Evolutionary conservation across 2,888 invertebrate genomes (phyloP), one percentile per base, ranked within the genome.

Genomic region (Cryptophagus acutangulus): DNA sequence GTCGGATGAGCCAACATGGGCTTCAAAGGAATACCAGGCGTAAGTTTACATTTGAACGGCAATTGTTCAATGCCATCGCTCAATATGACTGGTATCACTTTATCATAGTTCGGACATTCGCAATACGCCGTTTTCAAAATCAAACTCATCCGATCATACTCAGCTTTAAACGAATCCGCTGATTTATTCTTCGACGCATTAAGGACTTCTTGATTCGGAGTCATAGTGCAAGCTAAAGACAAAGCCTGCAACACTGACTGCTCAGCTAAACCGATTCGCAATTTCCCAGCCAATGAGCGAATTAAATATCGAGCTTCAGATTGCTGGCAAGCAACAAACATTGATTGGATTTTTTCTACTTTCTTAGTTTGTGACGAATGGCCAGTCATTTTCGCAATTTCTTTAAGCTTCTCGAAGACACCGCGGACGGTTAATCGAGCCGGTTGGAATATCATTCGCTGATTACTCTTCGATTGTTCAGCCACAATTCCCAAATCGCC

Each of bases 1-100:
- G 97, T 94, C 2, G 99, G 97, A 65, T 97, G 96, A 0, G 99
- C 99, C 60, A 99, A 74, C 99, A 99, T 99, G 1, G 99, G 99
- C 66, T 95, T 92, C 49, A 99, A 74, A 8, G 99, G 99, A 52
- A 95, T 79, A 35, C 94, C 94, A 8, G 94, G 93, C 14, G 86
- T 81, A 40, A 97, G 77, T 58, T 84, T 84, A 67, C 97, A 97
- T 59, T 82, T 78, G 20, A 77, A 71, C 0, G 87, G 84, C 39
- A 99, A 73, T 20, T 78, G 79, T 5, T 74, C 69, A 3, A 89
- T 75, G 0, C 95, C 95, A 55, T 86, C 77, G 57, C 78, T 67
- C 43, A 96, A 67, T 30, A 97, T 67, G 6, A 82, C 82, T 0
- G 87, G 82, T 38, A 97, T 74, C 9, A 99, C 77, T 57, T 77